phyloP scores from a whole-genome alignment of 2,888 invertebrate genomes.

The Blastobasis adustella region DNA sequence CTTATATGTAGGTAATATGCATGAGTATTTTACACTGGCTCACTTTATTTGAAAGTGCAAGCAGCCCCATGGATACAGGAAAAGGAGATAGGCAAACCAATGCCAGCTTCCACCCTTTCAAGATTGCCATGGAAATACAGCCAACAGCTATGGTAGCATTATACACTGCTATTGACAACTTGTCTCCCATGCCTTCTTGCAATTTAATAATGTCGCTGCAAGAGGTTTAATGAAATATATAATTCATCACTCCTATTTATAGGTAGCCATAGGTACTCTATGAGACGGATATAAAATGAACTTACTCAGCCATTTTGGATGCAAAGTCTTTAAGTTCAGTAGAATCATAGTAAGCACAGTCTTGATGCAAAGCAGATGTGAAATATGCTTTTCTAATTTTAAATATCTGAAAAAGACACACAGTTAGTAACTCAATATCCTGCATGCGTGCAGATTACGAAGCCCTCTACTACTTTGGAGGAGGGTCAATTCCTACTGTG shows the following conservation, averaged over 20 bases:
- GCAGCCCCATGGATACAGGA: slow-evolving; percentile 74
- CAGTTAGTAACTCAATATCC: not conserved
- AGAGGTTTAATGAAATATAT: slow-evolving; percentile 5
- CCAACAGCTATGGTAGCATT: slow-evolving; percentile 80
- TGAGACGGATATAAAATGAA: slow-evolving; percentile 3
- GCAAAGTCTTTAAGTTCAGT: slow-evolving; percentile 84
- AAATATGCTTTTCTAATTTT: slow-evolving; percentile 79
- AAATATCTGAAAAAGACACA: slow-evolving; percentile 62
- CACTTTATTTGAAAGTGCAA: too few relatives aligned
- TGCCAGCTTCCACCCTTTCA: slow-evolving; percentile 88
- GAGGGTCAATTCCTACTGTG: too few relatives aligned
- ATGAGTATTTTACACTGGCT: too few relatives aligned
- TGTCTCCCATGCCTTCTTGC: slow-evolving; percentile 90
- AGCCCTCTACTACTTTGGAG: too few relatives aligned
- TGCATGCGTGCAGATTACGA: too few relatives aligned
- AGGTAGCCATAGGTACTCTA: not conserved
- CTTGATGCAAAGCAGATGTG: slow-evolving; percentile 81
- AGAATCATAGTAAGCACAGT: slow-evolving; percentile 83
- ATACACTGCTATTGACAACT: slow-evolving; percentile 82
- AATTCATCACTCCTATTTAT: not conserved
- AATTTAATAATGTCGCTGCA: slow-evolving; percentile 82
- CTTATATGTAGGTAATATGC: too few relatives aligned
- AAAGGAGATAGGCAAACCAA: slow-evolving; percentile 82
- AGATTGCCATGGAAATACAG: slow-evolving; percentile 81
- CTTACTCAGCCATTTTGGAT: slow-evolving; percentile 84